Evolutionary conservation across 2,113 vertebrate species (phyloP).

Genomic region (Pedionomus torquatus): DNA sequence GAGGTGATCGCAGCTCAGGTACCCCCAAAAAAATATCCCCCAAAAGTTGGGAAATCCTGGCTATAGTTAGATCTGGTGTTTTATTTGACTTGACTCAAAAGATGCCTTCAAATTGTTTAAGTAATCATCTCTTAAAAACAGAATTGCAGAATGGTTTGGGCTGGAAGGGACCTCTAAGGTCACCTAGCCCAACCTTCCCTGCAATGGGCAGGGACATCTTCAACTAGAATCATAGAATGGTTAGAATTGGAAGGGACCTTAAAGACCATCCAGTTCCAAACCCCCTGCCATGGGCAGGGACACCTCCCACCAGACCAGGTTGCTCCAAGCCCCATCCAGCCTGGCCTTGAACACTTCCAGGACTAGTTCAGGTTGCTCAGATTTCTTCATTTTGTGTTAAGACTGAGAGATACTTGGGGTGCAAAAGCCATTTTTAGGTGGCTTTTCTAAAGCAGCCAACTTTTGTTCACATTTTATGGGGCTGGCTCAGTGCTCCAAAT

Average conservation of each 20-base stretch:
- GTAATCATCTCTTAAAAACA: neutral
- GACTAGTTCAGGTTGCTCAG: neutral
- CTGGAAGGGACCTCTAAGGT: neutral
- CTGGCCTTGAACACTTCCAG: too few relatives aligned
- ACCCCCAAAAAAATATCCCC: neutral
- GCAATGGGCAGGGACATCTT: neutral
- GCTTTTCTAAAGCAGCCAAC: neutral
- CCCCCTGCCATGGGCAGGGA: too few relatives aligned
- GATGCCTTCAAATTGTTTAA: neutral
- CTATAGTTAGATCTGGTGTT: neutral
- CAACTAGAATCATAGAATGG: neutral
- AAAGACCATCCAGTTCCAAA: too few relatives aligned
- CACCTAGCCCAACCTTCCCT: neutral
- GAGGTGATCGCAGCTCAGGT: neutral
- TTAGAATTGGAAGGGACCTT: too few relatives aligned
- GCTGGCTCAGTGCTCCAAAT: neutral
- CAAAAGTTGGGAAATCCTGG: neutral
- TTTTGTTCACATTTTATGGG: neutral
- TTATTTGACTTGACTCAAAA: neutral
- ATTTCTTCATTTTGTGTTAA: neutral
- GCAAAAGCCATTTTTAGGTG: neutral
- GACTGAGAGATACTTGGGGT: neutral
- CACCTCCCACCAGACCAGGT: neutral
- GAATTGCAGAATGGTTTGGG: neutral
- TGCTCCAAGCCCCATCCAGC: neutral